phyloP scores from a whole-genome alignment of 2,888 invertebrate genomes.

The Cheilosia vernalis region DNA sequence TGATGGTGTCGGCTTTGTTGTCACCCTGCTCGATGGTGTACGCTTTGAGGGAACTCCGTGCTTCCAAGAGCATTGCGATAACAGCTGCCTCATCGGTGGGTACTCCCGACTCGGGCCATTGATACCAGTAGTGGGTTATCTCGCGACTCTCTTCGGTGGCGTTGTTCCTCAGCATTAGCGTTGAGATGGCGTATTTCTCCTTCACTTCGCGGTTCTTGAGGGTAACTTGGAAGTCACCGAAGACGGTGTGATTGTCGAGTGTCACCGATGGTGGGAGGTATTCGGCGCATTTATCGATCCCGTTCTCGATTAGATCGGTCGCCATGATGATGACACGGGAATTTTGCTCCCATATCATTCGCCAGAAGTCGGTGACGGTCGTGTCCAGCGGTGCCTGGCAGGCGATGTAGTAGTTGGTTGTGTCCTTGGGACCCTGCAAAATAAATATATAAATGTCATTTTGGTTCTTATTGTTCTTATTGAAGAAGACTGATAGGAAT shows the following conservation, averaged over 20 bases:
- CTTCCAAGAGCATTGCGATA: conserved; percentile 94
- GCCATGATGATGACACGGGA: conserved; percentile 94
- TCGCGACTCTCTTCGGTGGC: conserved; percentile 93
- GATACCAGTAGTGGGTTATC: conserved; percentile 96
- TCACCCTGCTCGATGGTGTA: conserved; percentile 81
- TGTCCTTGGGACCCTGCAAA: conserved; percentile 91
- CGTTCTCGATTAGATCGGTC: conserved; percentile 94
- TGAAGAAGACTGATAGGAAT: not conserved
- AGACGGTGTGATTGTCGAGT: conserved; percentile 93
- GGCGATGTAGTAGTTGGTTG: conserved; percentile 93
- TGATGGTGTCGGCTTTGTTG: conserved; percentile 73
- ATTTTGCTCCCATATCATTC: conserved; percentile 98
- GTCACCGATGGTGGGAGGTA: conserved; percentile 96
- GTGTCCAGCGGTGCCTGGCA: conserved; percentile 94
- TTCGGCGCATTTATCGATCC: conserved; percentile 94
- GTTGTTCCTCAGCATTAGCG: conserved; percentile 92
- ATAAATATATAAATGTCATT: not conserved
- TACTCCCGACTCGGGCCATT: conserved; percentile 94
- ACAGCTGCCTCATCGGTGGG: conserved; percentile 93
- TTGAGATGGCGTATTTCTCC: conserved; percentile 95
- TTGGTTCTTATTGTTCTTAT: not conserved
- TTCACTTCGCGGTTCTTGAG: conserved; percentile 94
- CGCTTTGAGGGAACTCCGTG: conserved; percentile 85
- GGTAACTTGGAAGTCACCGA: conserved; percentile 92
- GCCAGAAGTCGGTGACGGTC: conserved; percentile 96